Base-by-base conservation (phyloP, 2,113 vertebrate genomes). In the Arvicanthis niloticus region DNA sequence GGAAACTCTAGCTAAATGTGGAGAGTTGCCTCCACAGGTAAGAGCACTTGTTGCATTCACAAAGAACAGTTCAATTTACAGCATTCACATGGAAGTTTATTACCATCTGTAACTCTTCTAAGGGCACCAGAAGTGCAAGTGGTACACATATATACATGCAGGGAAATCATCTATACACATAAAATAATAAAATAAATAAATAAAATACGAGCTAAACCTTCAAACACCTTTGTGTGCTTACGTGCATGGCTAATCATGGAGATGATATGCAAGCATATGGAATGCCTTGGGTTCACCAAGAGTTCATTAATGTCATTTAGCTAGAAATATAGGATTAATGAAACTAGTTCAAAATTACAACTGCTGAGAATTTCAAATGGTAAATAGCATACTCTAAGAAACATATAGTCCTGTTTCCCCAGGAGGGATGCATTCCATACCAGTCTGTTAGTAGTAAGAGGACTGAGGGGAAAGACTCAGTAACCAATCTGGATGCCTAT, bases 401-500 rank as follows among this genome's bases (percentile, higher is more conserved):
- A 78, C 19, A 0, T 40, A 26, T 4, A 34, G 31, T 22, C 60
- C 11, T 42, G 34, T 16, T 68, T 22, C 82, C 13, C 4, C 29
- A 31, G 94, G n/a, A 81, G 77, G 72, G 1, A 3, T 93, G 40
- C 51, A 2, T 95, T 8, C 90, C 80, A 96, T 93, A 82, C 60
- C 56, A 56, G 45, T 67, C 48, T 96, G 96, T 91, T 90, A 89
- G 65, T 90, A 89, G 65, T 75, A 90, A 60, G 10, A 8, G n/a
- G 45, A 89, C 24, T 60, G 34, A 56, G 26, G 84, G 67, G 91
- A 51, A 40, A 86, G 76, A 60, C 89, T 94, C 85, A 75, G 53
- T n/a, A 13, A 45, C 37, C 72, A 90, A 37, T 94, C 90, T 85
- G 97, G 70, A 67, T 96, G n/a, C 78, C 94, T 98, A 48, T 95